These are phyloP conservation scores for Lordiphosa mommai DNA, from an alignment of 1,140 invertebrate genomes.

Conservation along the genomic window DNA sequence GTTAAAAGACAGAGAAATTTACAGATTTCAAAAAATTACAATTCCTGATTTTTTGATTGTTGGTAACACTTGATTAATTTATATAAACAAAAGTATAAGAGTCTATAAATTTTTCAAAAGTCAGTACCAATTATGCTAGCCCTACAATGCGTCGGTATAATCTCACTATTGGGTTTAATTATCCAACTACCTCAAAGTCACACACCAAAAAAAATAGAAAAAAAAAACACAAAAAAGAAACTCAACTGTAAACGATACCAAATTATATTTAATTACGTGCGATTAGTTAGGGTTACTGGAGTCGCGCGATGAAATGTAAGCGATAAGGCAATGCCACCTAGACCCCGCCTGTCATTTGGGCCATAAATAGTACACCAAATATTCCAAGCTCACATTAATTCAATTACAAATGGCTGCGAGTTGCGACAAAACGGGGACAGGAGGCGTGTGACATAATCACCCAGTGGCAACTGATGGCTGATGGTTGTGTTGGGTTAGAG, in stretches of 20 bases:
- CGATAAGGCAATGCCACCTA: slow-evolving; percentile 51
- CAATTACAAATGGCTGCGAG: slow-evolving; percentile 73
- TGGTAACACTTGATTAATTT: too few relatives aligned
- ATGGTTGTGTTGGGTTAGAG: too few relatives aligned
- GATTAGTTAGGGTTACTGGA: slow-evolving; percentile 79
- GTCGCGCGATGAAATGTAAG: slow-evolving; percentile 68
- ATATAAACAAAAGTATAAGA: too few relatives aligned
- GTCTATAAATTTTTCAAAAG: background rate
- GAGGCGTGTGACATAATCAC: slow-evolving; percentile 71
- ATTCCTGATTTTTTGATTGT: too few relatives aligned
- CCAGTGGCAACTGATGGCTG: slow-evolving; percentile 30
- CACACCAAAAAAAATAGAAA: background rate
- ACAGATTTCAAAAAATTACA: too few relatives aligned
- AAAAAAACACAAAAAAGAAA: slow-evolving; percentile 40
- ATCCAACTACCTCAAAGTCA: background rate
- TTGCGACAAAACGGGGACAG: slow-evolving; percentile 45
- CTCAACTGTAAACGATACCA: slow-evolving; percentile 76
- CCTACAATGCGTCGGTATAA: slow-evolving; percentile 33
- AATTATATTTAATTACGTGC: slow-evolving; percentile 79
- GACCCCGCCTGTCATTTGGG: slow-evolving; percentile 51
- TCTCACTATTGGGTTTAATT: slow-evolving; percentile 14
- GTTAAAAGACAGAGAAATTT: too few relatives aligned
- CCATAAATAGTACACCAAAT: slow-evolving; percentile 41
- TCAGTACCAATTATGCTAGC: slow-evolving; percentile 30
- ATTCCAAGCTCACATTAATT: slow-evolving; percentile 59